Percentiles rank a stretch among this genome's conserved stretches.
phyloP scores from a whole-genome alignment of 2,888 invertebrate genomes.

The Bombyx huttoni region DNA sequence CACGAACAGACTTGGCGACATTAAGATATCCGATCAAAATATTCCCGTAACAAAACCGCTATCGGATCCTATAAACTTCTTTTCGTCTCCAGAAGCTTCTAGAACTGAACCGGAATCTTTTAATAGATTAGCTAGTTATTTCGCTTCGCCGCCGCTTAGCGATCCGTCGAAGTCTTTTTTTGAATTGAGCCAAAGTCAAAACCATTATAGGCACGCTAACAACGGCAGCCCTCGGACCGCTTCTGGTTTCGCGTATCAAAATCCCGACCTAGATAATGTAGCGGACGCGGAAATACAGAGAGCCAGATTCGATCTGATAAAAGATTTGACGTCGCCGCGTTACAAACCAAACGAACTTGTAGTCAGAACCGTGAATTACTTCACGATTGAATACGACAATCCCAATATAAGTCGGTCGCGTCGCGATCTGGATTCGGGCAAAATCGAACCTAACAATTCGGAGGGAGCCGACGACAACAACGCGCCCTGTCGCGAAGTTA shows the following conservation, averaged over 20 bases:
- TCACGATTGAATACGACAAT: constrained; percentile 37
- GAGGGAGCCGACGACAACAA: background rate
- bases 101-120: constrained; percentile 20
- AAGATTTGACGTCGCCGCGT: constrained; percentile 40
- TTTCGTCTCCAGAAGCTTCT: constrained; percentile 15
- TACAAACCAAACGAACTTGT: constrained; percentile 33
- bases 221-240: background rate
- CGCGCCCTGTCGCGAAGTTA: constrained; percentile 5
- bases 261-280: constrained; percentile 16
- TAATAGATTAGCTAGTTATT: constrained; percentile 57
- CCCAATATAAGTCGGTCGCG: background rate
- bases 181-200: constrained; percentile 43
- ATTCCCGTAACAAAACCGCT: constrained; percentile 9
- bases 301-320: constrained; percentile 32
- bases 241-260: no score
- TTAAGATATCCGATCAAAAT: background rate
- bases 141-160: constrained; percentile 39
- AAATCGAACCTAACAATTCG: background rate
- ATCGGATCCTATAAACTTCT: constrained; percentile 44
- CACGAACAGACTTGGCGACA: background rate
- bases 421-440: background rate
- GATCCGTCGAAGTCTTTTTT: constrained; percentile 63
- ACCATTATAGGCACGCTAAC: constrained; percentile 10
- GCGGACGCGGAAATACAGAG: constrained; percentile 17
- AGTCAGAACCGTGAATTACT: constrained; percentile 44